Evolutionary conservation across 1,140 invertebrate genomes (phyloP), one percentile per base, ranked within the genome.

Genomic region (Gryon sp.): DNA sequence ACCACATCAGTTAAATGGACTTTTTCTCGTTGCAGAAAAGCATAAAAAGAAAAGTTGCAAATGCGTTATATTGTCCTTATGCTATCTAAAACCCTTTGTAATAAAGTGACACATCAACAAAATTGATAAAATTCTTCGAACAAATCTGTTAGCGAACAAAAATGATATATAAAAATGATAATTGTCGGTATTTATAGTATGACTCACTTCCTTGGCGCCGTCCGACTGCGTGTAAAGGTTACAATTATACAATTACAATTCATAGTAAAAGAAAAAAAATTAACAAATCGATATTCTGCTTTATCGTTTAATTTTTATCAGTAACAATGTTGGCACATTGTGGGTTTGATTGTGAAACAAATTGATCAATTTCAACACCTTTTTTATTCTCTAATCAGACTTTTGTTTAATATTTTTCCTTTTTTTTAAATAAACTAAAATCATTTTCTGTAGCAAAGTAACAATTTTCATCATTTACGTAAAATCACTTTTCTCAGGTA

Each of bases 61-160:
- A n/a, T n/a, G 18, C 11, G 16, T 5, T 6, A 62, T n/a, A 19
- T 2, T 26, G 41, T 69, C 38, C 12, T 50, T 15, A 7, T 40
- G 18, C 4, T 26, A 53, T 62, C 60, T 59, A 60, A 72, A 72
- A 38, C 63, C 22, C 46, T 46, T 34, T 62, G n/a, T n/a, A n/a
- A n/a, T n/a, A n/a, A n/a, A n/a, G n/a, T n/a, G n/a, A n/a, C 20
- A 9, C 62, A 24, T 57, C 48, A 63, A 73, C 30, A 63, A 4
- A 1, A 34, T 52, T 41, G 70, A 74, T 74, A 74, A 74, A 55
- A 74, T 74, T 74, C 70, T 73, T 74, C 14, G 24, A 52, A 60
- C 53, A 60, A 65, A 60, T 75, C 30, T 19, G 9, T 36, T 22
- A 14, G 9, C 22, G 55, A 73, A 15, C 52, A 66, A 66, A 65